Percentiles rank a stretch among this genome's conserved stretches.
These are phyloP conservation scores for Heliconius erato DNA, from an alignment of 2,888 invertebrate genomes.

Conservation along the genomic window DNA sequence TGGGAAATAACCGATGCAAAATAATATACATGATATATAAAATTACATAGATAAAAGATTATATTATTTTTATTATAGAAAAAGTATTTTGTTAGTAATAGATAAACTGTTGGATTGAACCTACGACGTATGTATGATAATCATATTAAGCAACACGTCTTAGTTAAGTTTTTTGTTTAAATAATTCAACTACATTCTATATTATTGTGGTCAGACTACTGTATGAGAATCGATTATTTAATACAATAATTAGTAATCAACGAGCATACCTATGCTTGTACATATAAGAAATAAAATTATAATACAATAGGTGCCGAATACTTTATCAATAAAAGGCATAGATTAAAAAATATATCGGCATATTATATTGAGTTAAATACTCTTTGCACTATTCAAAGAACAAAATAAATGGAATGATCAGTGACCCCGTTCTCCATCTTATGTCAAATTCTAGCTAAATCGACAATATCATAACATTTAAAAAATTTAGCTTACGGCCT, in stretches of 20 bases:
- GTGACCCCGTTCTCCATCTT: no score
- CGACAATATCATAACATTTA: background rate
- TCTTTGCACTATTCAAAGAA: no score
- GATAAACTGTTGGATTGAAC: no score
- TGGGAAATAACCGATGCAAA: background rate
- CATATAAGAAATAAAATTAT: slow-evolving; percentile 31
- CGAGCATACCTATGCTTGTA: background rate
- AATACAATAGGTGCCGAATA: slow-evolving; percentile 35
- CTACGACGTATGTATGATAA: background rate
- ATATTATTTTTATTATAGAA: no score
- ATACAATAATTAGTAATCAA: slow-evolving; percentile 24
- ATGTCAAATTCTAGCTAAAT: no score
- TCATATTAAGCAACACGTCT: background rate
- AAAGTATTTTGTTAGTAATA: background rate
- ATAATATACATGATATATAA: background rate
- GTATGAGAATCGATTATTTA: slow-evolving; percentile 15
- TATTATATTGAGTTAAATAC: background rate
- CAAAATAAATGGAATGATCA: no score
- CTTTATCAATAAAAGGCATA: background rate
- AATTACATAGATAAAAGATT: no score
- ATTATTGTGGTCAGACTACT: background rate
- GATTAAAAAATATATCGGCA: background rate
- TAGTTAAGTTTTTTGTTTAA: background rate
- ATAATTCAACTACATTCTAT: background rate
- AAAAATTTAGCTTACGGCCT: background rate